Conservation (phyloP, 1,140 invertebrate species). For the Dinothrombium tinctorium region DNA sequence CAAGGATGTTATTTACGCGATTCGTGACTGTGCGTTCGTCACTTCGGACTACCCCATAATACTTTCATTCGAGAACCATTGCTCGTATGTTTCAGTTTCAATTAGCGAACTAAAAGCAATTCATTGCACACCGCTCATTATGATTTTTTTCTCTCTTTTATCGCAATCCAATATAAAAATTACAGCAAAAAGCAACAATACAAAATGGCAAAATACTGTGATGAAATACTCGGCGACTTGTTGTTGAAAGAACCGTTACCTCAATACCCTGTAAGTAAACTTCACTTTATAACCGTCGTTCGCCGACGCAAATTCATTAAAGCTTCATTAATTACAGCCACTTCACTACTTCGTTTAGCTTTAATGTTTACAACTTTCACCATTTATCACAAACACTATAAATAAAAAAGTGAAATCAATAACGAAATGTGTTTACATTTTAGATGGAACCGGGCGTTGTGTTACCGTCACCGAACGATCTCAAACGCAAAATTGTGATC, state of each 20-base stretch:
- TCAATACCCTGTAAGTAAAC: conserved; percentile 47
- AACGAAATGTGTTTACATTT: no score
- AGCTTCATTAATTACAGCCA: background rate
- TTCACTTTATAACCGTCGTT: background rate
- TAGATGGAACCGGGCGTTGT: conserved; percentile 14
- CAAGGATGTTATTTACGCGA: conserved; percentile 87
- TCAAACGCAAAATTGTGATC: conserved; percentile 69
- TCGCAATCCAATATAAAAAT: conserved; percentile 9
- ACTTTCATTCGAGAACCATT: conserved; percentile 97
- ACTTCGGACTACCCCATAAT: conserved; percentile 93
- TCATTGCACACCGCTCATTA: background rate
- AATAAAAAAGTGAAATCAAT: no score
- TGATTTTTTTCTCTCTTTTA: conserved; percentile 2
- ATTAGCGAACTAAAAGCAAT: background rate
- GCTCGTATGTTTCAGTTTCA: conserved; percentile 31
- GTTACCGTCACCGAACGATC: conserved; percentile 16
- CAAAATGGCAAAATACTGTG: conserved; percentile 95
- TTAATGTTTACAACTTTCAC: no score
- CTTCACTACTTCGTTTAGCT: no score
- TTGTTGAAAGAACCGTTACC: conserved; percentile 68
- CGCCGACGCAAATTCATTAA: background rate
- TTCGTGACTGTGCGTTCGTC: conserved; percentile 93
- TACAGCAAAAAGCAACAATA: conserved; percentile 73
- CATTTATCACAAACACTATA: no score
- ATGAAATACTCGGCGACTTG: conserved; percentile 85